Conservation (phyloP, 2,797 vertebrate genomes). For the Sciurus vulgaris region DNA sequence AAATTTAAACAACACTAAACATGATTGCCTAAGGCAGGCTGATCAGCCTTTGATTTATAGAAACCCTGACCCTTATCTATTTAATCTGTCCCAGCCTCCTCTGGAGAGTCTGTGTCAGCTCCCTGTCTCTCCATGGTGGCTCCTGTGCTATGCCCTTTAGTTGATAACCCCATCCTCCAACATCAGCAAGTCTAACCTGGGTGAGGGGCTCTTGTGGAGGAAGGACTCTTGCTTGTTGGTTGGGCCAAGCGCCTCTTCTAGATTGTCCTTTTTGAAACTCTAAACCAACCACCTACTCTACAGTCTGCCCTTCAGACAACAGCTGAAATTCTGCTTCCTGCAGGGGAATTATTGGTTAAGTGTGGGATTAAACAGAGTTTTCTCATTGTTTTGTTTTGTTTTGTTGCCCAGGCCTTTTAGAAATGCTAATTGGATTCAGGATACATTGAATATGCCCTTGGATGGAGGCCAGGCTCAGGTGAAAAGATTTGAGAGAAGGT, state of each 20-base stretch:
- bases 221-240: neutral
- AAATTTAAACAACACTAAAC: conserved; percentile 9
- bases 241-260: neutral
- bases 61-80: neutral
- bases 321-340: neutral
- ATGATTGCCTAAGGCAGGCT: neutral
- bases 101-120: neutral
- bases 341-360: neutral
- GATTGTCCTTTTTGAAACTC: neutral
- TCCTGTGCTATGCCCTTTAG: neutral
- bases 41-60: neutral
- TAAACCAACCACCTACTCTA: neutral
- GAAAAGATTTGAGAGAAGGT: neutral
- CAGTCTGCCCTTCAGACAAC: neutral
- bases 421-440: neutral
- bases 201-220: neutral
- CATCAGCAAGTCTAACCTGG: neutral
- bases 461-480: neutral
- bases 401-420: conserved; percentile 1
- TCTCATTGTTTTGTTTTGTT: neutral
- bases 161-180: neutral
- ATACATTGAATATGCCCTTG: neutral
- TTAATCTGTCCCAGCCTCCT: neutral
- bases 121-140: neutral
- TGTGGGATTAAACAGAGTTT: neutral